Evolutionary conservation across 1,140 invertebrate genomes (phyloP), one percentile per base, ranked within the genome.

Genomic region (Zophobas morio): DNA sequence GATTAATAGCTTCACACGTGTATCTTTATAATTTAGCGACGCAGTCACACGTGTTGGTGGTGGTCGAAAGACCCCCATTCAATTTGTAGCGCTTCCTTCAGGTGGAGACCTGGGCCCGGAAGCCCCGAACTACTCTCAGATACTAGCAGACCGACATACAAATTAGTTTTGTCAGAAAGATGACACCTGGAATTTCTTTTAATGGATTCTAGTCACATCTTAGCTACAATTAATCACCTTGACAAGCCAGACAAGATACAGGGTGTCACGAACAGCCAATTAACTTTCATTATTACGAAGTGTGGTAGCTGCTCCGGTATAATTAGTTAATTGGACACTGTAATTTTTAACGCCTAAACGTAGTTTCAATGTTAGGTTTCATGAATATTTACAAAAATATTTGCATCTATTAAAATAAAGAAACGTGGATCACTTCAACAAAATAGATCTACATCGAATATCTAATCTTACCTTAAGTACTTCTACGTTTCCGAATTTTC

Each of bases 1-100:
- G 70, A 80, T 80, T 80, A 80, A 80, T 80, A 75, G 74, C 63
- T 78, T 80, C 76, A 78, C 79, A 80, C 79, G 70, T 78, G 78
- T 39, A 76, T 73, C 74, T 72, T 70, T 77, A 63, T 77, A 71
- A 63, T 73, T 63, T 63, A 42, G 63, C 49, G 36, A 70, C 53
- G 40, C 60, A 66, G 4, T 66, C 60, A 66, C 60, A 66, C 60
- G 60, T 40, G 60, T 39, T 20, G 42, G 42, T 46, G 42, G 42
- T 46, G 20, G 49, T 42, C 42, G 8, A n/a, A 42, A 32, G 6
- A 32, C 60, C 39, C 60, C 60, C 6, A 40, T 40, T 42, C 60
- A 66, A 46, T 66, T 42, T 34, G 1, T 32, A 60, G 3, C 39
- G 42, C 60, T 66, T 66, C 60, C 60, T 66, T 66, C 60, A 66